Percentiles rank a stretch among this genome's conserved stretches.
These are phyloP conservation scores for Myiagra hebetior DNA, from an alignment of 2,113 vertebrate species.

Conservation along the genomic window DNA sequence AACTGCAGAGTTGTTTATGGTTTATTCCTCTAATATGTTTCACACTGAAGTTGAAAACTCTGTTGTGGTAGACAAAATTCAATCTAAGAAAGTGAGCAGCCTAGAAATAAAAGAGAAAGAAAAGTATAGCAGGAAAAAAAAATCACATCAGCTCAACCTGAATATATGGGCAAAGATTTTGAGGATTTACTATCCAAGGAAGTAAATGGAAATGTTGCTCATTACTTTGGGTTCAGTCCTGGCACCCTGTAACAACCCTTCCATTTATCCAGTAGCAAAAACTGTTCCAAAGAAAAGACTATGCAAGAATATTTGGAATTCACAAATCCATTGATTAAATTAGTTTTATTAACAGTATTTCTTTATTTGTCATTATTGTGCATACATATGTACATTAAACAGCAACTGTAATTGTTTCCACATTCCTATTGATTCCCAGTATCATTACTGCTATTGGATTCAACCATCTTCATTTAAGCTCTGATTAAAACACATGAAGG, in stretches of 20 bases:
- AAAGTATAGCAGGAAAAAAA: background rate
- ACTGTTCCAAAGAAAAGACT: background rate
- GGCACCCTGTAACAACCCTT: background rate
- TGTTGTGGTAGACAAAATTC: background rate
- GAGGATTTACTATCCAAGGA: background rate
- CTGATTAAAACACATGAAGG: background rate
- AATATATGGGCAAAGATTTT: background rate
- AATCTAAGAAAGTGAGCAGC: background rate
- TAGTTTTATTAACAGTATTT: background rate
- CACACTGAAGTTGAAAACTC: constrained; percentile 15
- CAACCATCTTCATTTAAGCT: background rate
- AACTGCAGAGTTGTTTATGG: background rate
- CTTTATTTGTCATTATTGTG: background rate
- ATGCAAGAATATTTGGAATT: background rate
- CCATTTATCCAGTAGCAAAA: background rate
- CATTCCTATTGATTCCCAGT: background rate
- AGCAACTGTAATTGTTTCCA: background rate
- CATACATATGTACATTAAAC: background rate
- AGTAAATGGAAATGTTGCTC: background rate
- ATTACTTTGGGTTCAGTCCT: background rate
- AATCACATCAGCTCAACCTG: background rate
- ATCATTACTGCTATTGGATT: background rate
- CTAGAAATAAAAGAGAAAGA: background rate
- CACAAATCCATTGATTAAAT: background rate
- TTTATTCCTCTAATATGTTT: constrained; percentile 26